Evolutionary conservation across 1,140 invertebrate species (phyloP).

Genomic region (Hyphantria cunea): DNA sequence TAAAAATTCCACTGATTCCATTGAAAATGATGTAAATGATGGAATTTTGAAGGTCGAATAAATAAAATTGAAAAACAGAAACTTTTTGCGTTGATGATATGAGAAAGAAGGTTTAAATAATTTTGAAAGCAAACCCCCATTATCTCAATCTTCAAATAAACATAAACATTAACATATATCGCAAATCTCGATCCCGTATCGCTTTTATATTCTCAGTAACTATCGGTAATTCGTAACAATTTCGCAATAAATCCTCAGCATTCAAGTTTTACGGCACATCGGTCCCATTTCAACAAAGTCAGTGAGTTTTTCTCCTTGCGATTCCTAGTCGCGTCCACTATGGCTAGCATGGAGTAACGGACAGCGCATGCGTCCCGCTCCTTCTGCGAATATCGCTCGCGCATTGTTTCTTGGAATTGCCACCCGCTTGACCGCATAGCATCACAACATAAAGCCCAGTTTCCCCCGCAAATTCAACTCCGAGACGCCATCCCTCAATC

Average conservation of each 20-base stretch:
- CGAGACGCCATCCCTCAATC: constrained; percentile 66
- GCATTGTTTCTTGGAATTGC: constrained; percentile 75
- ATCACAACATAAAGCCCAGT: constrained; percentile 51
- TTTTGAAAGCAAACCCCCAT: neutral
- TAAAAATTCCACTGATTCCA: no score
- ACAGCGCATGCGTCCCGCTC: constrained; percentile 54
- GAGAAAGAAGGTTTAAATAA: no score
- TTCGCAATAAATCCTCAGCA: constrained; percentile 58
- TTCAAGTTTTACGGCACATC: constrained; percentile 45
- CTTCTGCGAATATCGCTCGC: constrained; percentile 61
- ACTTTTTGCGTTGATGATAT: no score
- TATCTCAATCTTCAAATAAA: neutral
- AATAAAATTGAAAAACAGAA: no score
- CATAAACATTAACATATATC: constrained; percentile 26
- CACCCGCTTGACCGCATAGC: constrained; percentile 65
- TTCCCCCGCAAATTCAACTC: constrained; percentile 50
- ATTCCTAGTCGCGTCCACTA: constrained; percentile 66
- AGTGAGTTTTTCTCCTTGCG: constrained; percentile 68
- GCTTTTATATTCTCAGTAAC: constrained; percentile 46
- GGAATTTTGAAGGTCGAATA: no score
- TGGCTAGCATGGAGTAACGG: constrained; percentile 64
- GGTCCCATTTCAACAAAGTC: constrained; percentile 69
- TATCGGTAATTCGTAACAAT: constrained; percentile 59
- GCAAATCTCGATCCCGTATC: constrained; percentile 17
- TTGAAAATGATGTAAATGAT: no score